Base-by-base conservation (phyloP, 1,140 invertebrate species). In the Thaumetopoea pityocampa region DNA sequence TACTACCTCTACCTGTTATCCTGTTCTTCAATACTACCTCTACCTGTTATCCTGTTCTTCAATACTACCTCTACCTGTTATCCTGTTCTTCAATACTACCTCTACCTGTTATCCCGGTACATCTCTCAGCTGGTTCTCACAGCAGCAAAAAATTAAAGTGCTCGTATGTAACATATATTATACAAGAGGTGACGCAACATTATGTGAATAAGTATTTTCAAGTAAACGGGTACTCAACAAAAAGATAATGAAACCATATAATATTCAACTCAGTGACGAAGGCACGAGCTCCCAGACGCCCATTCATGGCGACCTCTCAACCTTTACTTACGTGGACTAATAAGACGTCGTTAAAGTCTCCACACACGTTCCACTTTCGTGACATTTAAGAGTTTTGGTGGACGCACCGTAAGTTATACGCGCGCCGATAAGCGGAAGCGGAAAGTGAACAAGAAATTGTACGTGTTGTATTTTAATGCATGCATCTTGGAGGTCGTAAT, bases 291-390 rank as follows among this genome's bases (percentile, higher is more conserved):
- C 29, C 41, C 29, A 43, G 27, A 43, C 37, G 49, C 52, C 55
- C 58, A 62, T 64, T 58, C 59, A 54, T 60, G 30, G 27, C 28
- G 40, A 52, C 51, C 48, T 46, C 43, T 42, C 38, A 51, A 51
- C 55, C 65, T 66, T 67, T 68, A 56, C 57, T 36, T 60, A 67
- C 64, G 60, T 63, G 69, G 63, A 43, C 46, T 63, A 40, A 67
- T 76, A 68, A 66, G 45, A 54, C 42, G 46, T 58, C 65, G 71
- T 78, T 79, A 64, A 67, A 45, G 46, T 43, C 46, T 56, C 64
- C 67, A 74, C 64, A 81, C 77, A 81, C 77, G 77, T 81, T 62
- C 57, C 27, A 34, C 23, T 67, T 66, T 72, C 77, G 77, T 81
- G 77, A 81, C 77, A 67, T 67, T 68, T 69, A 56, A 45, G 51